Evolutionary conservation across 92 coral and sea anemone species (phyloP), one percentile per base, ranked within the genome.

Genomic region (Actinostola sp.): DNA sequence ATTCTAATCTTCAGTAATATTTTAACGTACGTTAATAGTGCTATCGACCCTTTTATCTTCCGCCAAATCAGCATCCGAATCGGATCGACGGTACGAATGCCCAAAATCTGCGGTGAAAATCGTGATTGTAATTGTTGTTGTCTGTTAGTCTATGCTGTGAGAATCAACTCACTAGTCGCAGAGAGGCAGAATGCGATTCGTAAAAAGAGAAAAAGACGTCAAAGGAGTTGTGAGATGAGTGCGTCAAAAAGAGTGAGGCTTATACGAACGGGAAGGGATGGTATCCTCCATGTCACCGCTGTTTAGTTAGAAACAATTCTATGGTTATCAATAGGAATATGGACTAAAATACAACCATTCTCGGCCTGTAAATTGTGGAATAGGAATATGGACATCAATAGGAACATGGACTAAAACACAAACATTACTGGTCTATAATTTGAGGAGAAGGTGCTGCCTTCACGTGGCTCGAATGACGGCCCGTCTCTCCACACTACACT

Each of bases 31-130:
- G 76, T 76, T 0, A 95, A 88, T 72, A 85, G 92, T 65, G 92
- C 88, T 46, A 65, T 95, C 30, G 81, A 95, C 49, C 99, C 99
- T 5, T 86, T 95, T 29, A 82, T 95, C 2, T 83, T 95, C 45
- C 97, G 99, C 8, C 90, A 88, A 6, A 75, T 86, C 14, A 62
- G 84, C 48, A 49, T 70, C 2, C 70, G 62, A 29, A 45, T 63
- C 44, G 70, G 81, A 0, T 63, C 71, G 13, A 61, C 50, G 13
- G 50, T 66, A 11, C 68, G 72, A 19, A 48, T 51, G 44, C 60
- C 61, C 15, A 54, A 61, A 25, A 2, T 28, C 52, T 74, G 71
- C 39, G 69, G 33, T 24, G 72, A 66, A 23, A 52, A 57, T 48
- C 63, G 74, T 9, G 62, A 68, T 11, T 75, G 72, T 43, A 51